Evolutionary conservation across 2,113 vertebrate genomes (phyloP).

Genomic region (Dermatemys mawii): DNA sequence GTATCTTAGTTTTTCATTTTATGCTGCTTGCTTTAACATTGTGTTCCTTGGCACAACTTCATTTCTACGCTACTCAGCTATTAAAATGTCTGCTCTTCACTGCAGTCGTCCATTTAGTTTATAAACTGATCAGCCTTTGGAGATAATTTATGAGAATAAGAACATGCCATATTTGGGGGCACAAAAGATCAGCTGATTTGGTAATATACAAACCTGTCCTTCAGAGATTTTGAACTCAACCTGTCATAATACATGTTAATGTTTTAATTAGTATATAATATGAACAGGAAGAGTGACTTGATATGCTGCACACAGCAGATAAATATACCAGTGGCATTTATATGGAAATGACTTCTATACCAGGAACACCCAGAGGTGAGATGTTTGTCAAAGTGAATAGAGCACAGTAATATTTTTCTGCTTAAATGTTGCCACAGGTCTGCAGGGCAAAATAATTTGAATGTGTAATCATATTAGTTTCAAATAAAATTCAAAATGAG

Average conservation of each 20-base stretch:
- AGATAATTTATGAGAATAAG: slow-evolving; percentile 44
- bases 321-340: neutral
- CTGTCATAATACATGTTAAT: slow-evolving; percentile 9
- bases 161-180: slow-evolving; percentile 39
- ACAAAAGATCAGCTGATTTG: neutral
- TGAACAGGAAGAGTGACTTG: slow-evolving; percentile 1
- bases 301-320: neutral
- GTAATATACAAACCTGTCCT: slow-evolving; percentile 19
- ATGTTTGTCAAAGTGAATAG: neutral
- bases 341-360: neutral
- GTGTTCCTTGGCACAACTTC: slow-evolving; percentile 67
- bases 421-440: neutral
- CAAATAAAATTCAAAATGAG: neutral
- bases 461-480: neutral
- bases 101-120: slow-evolving; percentile 68
- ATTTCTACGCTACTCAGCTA: slow-evolving; percentile 15
- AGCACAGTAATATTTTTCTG: neutral
- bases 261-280: slow-evolving; percentile 20
- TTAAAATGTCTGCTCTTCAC: slow-evolving; percentile 51
- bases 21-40: slow-evolving; percentile 61
- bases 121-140: slow-evolving; percentile 32
- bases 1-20: slow-evolving; percentile 65
- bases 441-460: slow-evolving; percentile 10
- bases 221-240: slow-evolving; percentile 26
- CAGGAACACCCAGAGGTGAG: neutral